Percentiles rank a stretch among this genome's conserved stretches.
phyloP scores from a whole-genome alignment of 2,797 vertebrate species.

The Sebastes kiyomatsui region DNA sequence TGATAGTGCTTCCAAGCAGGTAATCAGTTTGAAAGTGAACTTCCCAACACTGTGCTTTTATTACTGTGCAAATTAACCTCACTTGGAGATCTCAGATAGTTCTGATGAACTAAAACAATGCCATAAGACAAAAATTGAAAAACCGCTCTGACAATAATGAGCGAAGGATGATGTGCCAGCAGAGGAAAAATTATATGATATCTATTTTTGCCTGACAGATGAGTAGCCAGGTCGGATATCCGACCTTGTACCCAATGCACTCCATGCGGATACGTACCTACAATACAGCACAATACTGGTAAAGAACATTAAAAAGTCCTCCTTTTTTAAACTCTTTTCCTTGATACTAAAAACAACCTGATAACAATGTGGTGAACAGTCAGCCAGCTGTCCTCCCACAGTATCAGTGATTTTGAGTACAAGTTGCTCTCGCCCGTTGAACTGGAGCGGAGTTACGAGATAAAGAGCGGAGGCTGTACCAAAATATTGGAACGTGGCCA shows the following conservation, averaged over 20 bases:
- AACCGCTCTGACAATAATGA: neutral
- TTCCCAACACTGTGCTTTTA: slow-evolving; percentile 31
- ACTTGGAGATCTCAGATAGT: slow-evolving; percentile 1
- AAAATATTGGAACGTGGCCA: slow-evolving; percentile 23
- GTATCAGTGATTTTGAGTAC: slow-evolving; percentile 12
- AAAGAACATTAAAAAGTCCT: neutral
- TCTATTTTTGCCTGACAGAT: slow-evolving; percentile 1
- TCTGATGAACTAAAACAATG: slow-evolving; percentile 26
- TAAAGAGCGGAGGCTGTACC: neutral
- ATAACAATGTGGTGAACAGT: slow-evolving; percentile 29
- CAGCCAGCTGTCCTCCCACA: slow-evolving; percentile 41
- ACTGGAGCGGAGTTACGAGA: neutral
- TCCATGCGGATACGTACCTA: neutral
- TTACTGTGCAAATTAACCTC: slow-evolving; percentile 16
- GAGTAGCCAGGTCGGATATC: neutral
- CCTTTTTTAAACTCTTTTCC: neutral
- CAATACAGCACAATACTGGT: neutral
- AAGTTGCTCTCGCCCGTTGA: neutral
- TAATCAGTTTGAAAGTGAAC: neutral
- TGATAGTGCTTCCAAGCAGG: neutral
- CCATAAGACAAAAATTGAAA: neutral
- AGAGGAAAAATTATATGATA: neutral
- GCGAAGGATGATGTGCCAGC: neutral
- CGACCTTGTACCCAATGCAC: neutral
- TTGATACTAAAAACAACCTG: slow-evolving; percentile 8